Evolutionary conservation across 2,113 vertebrate species (phyloP).

Genomic region (Silurus asotus): DNA sequence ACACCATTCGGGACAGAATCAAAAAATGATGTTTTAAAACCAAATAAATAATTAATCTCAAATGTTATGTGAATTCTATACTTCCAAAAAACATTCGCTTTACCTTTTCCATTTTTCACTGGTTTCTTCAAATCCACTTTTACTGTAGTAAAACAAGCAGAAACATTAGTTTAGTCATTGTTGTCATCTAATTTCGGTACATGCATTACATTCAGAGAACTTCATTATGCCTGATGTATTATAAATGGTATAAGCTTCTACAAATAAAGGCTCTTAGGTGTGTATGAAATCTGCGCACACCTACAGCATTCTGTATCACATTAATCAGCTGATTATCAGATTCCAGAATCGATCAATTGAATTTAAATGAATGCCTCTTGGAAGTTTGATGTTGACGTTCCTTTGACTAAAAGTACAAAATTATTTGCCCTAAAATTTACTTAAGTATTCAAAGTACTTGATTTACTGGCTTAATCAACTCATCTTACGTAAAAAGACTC

Average conservation of each 20-base stretch:
- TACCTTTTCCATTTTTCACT: conserved; percentile 53
- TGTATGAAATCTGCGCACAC: background rate
- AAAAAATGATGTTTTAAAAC: background rate
- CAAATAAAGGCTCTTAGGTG: background rate
- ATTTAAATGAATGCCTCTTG: no score
- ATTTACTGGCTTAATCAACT: no score
- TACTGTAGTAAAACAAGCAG: conserved; percentile 21
- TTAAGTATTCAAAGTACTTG: no score
- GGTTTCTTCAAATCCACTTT: conserved; percentile 42
- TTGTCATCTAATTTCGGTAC: background rate
- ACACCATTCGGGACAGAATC: background rate
- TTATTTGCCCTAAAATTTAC: no score
- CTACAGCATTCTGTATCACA: background rate
- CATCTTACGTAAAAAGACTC: no score
- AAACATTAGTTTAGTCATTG: background rate
- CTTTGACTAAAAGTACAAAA: no score
- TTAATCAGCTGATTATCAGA: background rate
- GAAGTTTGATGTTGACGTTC: no score
- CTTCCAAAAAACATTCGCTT: background rate
- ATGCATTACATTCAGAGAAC: background rate
- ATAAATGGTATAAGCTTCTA: background rate
- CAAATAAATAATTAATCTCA: background rate
- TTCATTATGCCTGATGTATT: background rate
- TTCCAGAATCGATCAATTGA: background rate
- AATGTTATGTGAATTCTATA: background rate